These are phyloP conservation scores for Pipistrellus nathusii DNA, from an alignment of 2,797 vertebrate species.

Conservation along the genomic window DNA sequence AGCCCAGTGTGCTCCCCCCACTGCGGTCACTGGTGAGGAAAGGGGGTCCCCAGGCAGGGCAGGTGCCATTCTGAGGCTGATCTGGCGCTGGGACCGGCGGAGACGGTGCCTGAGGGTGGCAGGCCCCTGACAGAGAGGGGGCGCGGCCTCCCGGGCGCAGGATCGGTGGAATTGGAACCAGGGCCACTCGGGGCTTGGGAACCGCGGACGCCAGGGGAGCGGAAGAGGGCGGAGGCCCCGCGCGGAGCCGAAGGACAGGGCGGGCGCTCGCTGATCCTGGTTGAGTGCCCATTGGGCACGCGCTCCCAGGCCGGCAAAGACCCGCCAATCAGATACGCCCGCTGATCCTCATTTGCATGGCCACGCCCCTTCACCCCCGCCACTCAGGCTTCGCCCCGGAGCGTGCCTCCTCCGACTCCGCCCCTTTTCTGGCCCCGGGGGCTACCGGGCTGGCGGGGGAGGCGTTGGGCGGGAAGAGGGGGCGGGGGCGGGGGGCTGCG, in stretches of 20 bases:
- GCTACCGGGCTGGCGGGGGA: background rate
- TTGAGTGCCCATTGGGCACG: background rate
- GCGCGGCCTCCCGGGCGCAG: background rate
- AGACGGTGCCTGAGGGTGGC: background rate
- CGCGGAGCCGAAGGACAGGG: rapidly evolving
- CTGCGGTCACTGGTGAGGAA: background rate
- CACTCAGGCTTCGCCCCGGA: rapidly evolving
- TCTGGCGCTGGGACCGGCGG: background rate
- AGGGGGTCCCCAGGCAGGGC: background rate
- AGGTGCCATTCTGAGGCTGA: background rate
- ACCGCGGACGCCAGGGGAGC: background rate
- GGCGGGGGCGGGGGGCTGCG: background rate
- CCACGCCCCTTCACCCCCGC: background rate
- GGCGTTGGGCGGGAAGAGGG: background rate
- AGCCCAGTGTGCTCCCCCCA: background rate
- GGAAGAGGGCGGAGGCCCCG: background rate
- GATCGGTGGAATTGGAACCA: background rate
- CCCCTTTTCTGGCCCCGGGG: background rate
- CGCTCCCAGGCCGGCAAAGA: background rate
- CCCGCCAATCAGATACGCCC: slow-evolving; percentile 52
- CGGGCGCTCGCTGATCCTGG: background rate
- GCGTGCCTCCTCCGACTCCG: background rate
- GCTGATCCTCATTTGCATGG: slow-evolving; percentile 15
- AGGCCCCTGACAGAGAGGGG: background rate
- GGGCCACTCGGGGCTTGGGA: background rate